These are phyloP conservation scores for Formica exsecta DNA, from an alignment of 1,140 invertebrate species.

Conservation along the genomic window DNA sequence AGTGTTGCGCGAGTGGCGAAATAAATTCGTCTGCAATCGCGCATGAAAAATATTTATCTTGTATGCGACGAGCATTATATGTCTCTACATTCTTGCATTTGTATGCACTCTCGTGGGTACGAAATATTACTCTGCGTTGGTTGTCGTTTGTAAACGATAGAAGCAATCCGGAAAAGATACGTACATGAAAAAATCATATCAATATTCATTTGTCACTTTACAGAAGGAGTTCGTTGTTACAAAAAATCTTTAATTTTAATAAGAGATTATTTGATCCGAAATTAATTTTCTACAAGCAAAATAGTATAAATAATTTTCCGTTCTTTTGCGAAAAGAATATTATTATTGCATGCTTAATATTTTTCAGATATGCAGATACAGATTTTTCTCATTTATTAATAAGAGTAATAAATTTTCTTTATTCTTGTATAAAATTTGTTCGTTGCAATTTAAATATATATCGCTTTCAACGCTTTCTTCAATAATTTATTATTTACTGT, in stretches of 20 bases:
- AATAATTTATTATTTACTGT: not conserved
- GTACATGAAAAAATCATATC: too few relatives aligned
- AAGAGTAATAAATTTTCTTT: conserved; percentile 6
- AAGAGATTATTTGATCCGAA: not conserved
- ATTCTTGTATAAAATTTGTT: not conserved
- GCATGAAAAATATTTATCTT: conserved; percentile 58
- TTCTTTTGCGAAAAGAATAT: not conserved
- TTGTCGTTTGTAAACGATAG: not conserved
- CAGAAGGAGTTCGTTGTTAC: not conserved
- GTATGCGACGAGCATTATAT: conserved; percentile 7
- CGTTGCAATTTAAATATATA: not conserved
- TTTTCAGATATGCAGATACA: not conserved
- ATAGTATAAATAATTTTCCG: not conserved
- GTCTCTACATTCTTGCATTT: conserved; percentile 14
- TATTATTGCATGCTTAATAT: not conserved
- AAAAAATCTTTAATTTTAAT: conserved; percentile 5
- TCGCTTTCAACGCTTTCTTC: not conserved
- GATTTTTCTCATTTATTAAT: conserved; percentile 63
- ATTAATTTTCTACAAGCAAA: not conserved
- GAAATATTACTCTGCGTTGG: not conserved
- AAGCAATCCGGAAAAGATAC: not conserved
- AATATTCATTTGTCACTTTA: not conserved
- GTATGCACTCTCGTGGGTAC: not conserved
- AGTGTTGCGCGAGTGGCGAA: not conserved
- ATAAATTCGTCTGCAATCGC: conserved; percentile 53